Evolutionary conservation across 2,113 vertebrate genomes (phyloP).

Genomic region (Perognathus longimembris): DNA sequence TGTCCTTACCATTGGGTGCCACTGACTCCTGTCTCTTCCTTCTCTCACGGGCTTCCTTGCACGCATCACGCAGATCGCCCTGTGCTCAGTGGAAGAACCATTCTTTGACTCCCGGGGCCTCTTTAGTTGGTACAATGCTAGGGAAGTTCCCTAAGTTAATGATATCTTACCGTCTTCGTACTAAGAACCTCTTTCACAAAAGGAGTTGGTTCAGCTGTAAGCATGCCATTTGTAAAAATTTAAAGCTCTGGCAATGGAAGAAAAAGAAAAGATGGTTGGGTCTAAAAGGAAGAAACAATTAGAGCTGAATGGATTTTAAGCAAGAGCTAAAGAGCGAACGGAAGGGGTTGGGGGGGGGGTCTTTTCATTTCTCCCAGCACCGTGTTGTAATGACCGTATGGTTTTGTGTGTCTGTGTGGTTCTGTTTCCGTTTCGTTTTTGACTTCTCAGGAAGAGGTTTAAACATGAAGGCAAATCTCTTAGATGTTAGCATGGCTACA

Average conservation of each 20-base stretch:
- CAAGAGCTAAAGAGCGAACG: conserved; percentile 61
- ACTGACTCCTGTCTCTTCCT: not conserved
- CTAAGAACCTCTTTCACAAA: not conserved
- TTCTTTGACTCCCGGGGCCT: conserved; percentile 9
- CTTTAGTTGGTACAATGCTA: not conserved
- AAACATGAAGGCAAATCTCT: conserved; percentile 89
- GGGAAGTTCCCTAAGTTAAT: not conserved
- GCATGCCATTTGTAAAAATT: not conserved
- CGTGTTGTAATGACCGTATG: conserved; percentile 78
- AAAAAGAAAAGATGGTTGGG: conserved; percentile 71
- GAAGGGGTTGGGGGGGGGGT: conserved; percentile 74
- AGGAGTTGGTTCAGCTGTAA: not conserved
- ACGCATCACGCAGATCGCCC: not conserved
- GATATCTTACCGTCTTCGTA: not conserved
- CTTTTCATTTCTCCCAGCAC: conserved; percentile 65
- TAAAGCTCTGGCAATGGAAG: conserved; percentile 32
- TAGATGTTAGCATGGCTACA: conserved; percentile 85
- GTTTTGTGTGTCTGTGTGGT: conserved; percentile 81
- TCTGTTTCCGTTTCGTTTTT: conserved; percentile 84
- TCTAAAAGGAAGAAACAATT: conserved; percentile 79
- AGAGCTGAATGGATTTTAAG: conserved; percentile 30
- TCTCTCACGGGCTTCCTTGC: conserved; percentile 6
- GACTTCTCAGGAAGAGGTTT: conserved; percentile 89
- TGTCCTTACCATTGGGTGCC: not conserved
- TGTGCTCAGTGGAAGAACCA: not conserved